Conservation (phyloP, 1,140 invertebrate species). For the Thaumatotibia leucotreta region DNA sequence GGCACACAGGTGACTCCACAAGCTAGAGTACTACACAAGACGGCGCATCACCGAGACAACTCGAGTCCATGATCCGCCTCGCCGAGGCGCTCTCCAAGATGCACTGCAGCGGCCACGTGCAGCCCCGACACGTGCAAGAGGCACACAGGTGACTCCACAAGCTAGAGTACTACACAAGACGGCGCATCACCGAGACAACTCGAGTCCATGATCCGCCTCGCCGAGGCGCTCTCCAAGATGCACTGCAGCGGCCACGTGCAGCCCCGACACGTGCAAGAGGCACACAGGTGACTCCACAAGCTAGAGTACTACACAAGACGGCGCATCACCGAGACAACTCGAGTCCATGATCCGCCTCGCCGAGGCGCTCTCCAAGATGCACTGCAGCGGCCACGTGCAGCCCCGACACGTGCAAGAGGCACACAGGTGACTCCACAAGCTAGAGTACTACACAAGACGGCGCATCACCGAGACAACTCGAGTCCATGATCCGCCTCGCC, state of each 20-base stretch:
- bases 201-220: neutral
- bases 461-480: conserved; percentile 97
- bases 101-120: conserved; percentile 94
- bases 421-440: too few species aligned
- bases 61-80: conserved; percentile 97
- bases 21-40: too few species aligned
- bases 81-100: conserved; percentile 98
- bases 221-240: neutral
- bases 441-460: conserved; percentile 96
- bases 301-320: too few species aligned
- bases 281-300: conserved; percentile 81
- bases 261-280: conserved; percentile 82
- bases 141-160: conserved; percentile 80
- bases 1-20: conserved; percentile 86
- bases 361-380: neutral
- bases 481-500: conserved; percentile 97
- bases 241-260: conserved; percentile 25
- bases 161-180: too few species aligned
- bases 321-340: neutral
- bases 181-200: neutral
- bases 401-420: conserved; percentile 82
- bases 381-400: conserved; percentile 32
- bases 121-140: conserved; percentile 93
- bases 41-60: conserved; percentile 96
- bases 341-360: neutral